Percentiles rank a stretch among this genome's conserved stretches.
Evolutionary conservation across 1,140 invertebrate species (phyloP).

Genomic region (Megalonaias nervosa): DNA sequence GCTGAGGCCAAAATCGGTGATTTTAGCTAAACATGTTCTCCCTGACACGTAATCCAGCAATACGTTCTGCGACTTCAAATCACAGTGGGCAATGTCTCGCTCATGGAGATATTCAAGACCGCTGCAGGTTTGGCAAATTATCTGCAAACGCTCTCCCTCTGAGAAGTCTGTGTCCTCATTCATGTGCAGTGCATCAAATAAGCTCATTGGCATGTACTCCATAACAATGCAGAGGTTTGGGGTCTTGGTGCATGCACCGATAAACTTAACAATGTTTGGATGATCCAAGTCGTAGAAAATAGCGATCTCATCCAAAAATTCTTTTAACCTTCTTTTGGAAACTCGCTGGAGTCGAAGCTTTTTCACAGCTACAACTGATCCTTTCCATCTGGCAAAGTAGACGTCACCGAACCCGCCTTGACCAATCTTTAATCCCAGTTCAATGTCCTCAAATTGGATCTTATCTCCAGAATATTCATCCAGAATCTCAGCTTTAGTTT

Average conservation of each 20-base stretch:
- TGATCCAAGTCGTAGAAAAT: constrained; percentile 35
- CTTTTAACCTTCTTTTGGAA: constrained; percentile 16
- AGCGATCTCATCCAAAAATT: constrained; percentile 38
- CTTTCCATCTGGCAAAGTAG: constrained; percentile 34
- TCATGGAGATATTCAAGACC: constrained; percentile 14
- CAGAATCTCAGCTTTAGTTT: constrained; percentile 20
- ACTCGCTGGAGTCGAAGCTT: constrained; percentile 32
- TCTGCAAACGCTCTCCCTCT: neutral
- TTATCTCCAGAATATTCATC: constrained; percentile 14
- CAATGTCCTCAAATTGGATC: constrained; percentile 36
- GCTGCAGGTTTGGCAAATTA: neutral
- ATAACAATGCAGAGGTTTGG: constrained; percentile 45
- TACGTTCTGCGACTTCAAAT: constrained; percentile 12
- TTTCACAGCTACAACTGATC: constrained; percentile 41
- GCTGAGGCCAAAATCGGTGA: constrained; percentile 50
- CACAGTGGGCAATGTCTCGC: constrained; percentile 10
- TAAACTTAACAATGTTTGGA: constrained; percentile 44
- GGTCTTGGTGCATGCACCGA: constrained; percentile 33
- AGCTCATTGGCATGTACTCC: constrained; percentile 48
- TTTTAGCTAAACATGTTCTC: constrained; percentile 22
- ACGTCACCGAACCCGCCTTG: constrained; percentile 39
- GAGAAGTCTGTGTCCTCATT: neutral
- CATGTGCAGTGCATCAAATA: constrained; percentile 44
- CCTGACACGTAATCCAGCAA: constrained; percentile 9
- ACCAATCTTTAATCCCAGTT: constrained; percentile 31